Conservation (phyloP, 2,797 vertebrate species). For the Catostomus latipinnis region DNA sequence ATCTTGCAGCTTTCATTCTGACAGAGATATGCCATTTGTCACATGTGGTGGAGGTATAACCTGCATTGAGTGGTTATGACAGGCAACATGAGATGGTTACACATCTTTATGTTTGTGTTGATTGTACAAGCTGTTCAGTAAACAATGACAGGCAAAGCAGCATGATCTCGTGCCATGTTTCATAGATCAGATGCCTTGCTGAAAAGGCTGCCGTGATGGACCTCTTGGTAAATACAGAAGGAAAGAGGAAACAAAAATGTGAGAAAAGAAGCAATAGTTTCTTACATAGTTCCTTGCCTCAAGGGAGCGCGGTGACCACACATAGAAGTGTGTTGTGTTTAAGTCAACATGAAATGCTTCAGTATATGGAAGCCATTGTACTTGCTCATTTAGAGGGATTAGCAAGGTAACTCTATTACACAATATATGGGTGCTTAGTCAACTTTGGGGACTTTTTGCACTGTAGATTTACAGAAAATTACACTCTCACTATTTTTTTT, state of each 20-base stretch:
- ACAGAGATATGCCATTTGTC: slow-evolving; percentile 4
- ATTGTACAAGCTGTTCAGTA: slow-evolving; percentile 26
- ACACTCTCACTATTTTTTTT: no score
- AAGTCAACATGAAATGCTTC: no score
- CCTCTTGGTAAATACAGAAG: not conserved
- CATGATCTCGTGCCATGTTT: not conserved
- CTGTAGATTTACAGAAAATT: no score
- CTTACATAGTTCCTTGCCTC: no score
- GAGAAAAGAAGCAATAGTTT: no score
- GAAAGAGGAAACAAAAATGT: not conserved
- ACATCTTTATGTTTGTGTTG: slow-evolving; percentile 30
- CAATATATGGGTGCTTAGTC: no score
- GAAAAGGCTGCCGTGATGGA: not conserved
- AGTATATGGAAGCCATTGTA: no score
- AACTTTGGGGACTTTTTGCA: no score
- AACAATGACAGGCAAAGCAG: slow-evolving; percentile 11
- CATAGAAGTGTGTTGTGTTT: no score
- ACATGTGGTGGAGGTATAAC: not conserved
- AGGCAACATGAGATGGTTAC: slow-evolving; percentile 23
- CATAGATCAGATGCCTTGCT: slow-evolving; percentile 19
- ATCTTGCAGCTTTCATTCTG: slow-evolving; percentile 2
- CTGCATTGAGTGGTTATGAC: not conserved
- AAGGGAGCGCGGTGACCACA: no score
- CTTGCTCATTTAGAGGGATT: no score
- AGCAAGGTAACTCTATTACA: no score